Conservation (phyloP, 2,888 invertebrate genomes). For the Malthinus flaveolus region DNA sequence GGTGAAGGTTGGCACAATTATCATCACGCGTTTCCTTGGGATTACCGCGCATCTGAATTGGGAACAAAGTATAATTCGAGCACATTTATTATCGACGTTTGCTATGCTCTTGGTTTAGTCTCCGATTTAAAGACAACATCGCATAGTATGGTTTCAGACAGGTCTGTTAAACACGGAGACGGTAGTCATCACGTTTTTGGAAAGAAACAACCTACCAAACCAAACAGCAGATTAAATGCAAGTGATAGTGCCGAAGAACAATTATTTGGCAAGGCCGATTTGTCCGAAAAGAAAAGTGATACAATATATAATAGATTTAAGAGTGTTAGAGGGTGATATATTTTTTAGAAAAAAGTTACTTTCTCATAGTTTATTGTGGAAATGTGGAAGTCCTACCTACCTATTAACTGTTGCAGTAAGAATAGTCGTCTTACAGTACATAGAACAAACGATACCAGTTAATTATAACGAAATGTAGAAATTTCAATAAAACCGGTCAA, state of each 20-base stretch:
- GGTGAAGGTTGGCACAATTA: slow-evolving; percentile 80
- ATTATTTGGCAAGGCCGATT: neutral
- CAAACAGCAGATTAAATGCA: neutral
- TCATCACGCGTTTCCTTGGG: slow-evolving; percentile 76
- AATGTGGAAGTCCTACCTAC: too few relatives aligned
- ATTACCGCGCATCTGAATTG: slow-evolving; percentile 63
- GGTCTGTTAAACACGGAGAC: slow-evolving; percentile 67
- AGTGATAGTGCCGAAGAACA: neutral
- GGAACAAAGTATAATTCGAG: slow-evolving; percentile 63
- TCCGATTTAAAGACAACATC: slow-evolving; percentile 63
- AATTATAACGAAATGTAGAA: too few relatives aligned
- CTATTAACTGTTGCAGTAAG: too few relatives aligned
- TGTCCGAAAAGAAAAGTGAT: too few relatives aligned
- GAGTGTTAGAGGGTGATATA: too few relatives aligned
- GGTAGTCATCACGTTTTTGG: slow-evolving; percentile 57
- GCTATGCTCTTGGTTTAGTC: slow-evolving; percentile 63
- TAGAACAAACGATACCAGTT: too few relatives aligned
- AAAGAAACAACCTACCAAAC: slow-evolving; percentile 8
- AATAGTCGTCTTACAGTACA: too few relatives aligned
- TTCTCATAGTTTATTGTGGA: too few relatives aligned
- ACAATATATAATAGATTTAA: too few relatives aligned
- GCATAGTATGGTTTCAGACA: slow-evolving; percentile 57
- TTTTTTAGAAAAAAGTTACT: too few relatives aligned
- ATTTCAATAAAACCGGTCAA: too few relatives aligned
- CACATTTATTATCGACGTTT: slow-evolving; percentile 64